Base-by-base conservation (phyloP, 2,113 vertebrate species). In the Oceanites oceanicus region DNA sequence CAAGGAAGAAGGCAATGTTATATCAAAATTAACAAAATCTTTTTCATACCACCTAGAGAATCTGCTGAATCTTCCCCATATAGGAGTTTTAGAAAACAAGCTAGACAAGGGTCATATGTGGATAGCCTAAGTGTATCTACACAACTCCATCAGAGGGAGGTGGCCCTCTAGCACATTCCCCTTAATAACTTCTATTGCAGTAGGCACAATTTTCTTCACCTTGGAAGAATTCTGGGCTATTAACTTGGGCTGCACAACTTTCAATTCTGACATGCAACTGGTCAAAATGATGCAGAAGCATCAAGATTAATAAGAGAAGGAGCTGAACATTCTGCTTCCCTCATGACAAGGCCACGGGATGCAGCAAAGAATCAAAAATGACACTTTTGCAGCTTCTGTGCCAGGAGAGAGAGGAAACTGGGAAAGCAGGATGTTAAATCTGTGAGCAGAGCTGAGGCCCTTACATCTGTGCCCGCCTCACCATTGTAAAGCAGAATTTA, bases 401-500 rank as follows among this genome's bases (percentile, higher is more conserved):
- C 21, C 11, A 7, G 29, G 16, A 50, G 13, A 58, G 30, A 52
- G 21, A 74, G 11, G 18, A 67, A 89, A 53, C 7, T 68, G 49
- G 7, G 13, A 68, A 61, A 63, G 13, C 5, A 68, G 19, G 29
- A 18, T 6, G 8, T 11, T 80, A 68, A 50, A 83, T 55, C 30
- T 15, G 7, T 10, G 11, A 29, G 7, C 9, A 77, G 67, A 76
- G 8, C 5, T 68, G 61, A 86, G 89, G 44, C 2, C 6, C 13
- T 52, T 34, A 58, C 19, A 25, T 25, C 6, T 50, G 34, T 47
- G 58, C 40, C 44, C 20, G 56, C 17, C 10, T 70, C 40, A 55
- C 0, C 0, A 2, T 0, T 3, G 13, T 47, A 68, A 80, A 59
- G 27, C 5, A 76, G 38, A 67, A 83, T 68, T 61, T 61, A 84